Conservation (phyloP, 2,113 vertebrate species). For the Dasyurus viverrinus region DNA sequence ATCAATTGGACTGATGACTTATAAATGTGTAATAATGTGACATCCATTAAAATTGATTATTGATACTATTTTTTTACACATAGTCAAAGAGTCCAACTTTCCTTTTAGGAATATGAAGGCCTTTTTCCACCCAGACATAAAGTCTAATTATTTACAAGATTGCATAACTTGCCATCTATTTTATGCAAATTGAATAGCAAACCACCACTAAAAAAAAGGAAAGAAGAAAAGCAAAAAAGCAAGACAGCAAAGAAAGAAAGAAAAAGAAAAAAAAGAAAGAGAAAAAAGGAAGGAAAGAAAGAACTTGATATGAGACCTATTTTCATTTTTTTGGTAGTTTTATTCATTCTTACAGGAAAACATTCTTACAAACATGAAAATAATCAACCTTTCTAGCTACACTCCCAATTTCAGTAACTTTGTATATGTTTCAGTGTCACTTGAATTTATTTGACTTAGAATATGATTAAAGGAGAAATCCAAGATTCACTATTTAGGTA, state of each 20-base stretch:
- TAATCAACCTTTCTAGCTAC: too few relatives aligned
- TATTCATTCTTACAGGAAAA: conserved; percentile 24
- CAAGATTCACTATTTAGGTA: too few relatives aligned
- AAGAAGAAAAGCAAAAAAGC: not conserved
- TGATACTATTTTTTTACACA: conserved; percentile 21
- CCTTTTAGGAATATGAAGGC: not conserved
- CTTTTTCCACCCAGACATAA: not conserved
- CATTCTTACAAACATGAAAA: not conserved
- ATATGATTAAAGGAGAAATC: too few relatives aligned
- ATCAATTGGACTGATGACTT: not conserved
- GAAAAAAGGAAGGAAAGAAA: too few relatives aligned
- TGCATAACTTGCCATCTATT: not conserved
- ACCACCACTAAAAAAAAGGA: not conserved
- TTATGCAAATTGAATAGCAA: conserved; percentile 14
- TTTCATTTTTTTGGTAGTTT: not conserved
- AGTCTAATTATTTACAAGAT: conserved; percentile 1
- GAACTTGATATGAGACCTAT: not conserved
- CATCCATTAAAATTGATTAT: not conserved
- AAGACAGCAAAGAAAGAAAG: too few relatives aligned
- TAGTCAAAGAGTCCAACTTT: not conserved
- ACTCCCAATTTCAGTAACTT: too few relatives aligned
- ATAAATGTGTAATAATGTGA: not conserved
- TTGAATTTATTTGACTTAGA: too few relatives aligned
- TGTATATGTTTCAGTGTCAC: too few relatives aligned
- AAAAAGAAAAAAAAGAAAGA: too few relatives aligned